A percentile compares a stretch with the other conserved stretches of the same genome.
Evolutionary conservation across 2,113 vertebrate genomes (phyloP).

Genomic region (Anas platyrhynchos): DNA sequence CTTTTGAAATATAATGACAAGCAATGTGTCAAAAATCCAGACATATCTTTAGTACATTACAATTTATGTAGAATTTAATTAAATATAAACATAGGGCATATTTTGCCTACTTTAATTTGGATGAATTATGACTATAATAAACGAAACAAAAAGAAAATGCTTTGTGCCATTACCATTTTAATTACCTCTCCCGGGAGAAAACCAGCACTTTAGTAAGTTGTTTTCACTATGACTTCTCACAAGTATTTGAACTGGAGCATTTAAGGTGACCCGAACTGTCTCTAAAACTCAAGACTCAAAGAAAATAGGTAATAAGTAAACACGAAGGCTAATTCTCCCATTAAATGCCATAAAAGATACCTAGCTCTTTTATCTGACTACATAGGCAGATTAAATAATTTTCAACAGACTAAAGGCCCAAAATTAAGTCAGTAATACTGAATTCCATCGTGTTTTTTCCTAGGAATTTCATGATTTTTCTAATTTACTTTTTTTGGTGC

Average conservation of each 20-base stretch:
- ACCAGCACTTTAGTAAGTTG: neutral
- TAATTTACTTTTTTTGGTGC: neutral
- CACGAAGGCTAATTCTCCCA: neutral
- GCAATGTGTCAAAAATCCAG: neutral
- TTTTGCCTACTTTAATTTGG: neutral
- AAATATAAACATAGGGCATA: neutral
- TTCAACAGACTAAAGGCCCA: neutral
- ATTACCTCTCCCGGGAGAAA: neutral
- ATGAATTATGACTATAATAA: neutral
- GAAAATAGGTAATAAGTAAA: neutral
- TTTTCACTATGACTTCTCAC: neutral
- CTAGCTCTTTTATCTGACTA: neutral
- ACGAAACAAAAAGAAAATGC: neutral
- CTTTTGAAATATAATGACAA: neutral
- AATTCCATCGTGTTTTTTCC: neutral
- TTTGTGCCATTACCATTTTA: accelerated
- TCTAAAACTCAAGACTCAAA: neutral
- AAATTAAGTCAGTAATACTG: neutral
- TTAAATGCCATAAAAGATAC: neutral
- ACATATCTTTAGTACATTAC: neutral
- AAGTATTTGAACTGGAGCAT: neutral
- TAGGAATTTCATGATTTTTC: neutral
- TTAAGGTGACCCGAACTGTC: neutral
- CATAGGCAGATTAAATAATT: neutral
- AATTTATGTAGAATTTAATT: neutral